Conservation (phyloP, 2,113 vertebrate species). For the Oriolus oriolus region DNA sequence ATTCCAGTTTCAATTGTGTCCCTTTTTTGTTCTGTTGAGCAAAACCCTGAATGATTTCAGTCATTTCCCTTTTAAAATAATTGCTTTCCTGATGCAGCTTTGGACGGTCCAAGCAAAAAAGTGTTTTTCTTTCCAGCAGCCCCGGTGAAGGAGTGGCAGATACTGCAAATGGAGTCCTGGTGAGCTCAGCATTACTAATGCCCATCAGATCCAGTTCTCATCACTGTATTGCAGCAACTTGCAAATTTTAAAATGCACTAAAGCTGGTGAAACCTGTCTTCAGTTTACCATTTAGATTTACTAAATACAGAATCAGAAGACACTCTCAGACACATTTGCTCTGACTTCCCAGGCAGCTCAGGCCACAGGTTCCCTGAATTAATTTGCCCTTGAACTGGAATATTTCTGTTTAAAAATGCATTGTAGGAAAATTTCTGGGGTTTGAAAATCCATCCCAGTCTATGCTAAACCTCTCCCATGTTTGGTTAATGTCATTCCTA, state of each 20-base stretch:
- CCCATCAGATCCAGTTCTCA: slow-evolving; percentile 34
- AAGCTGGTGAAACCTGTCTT: slow-evolving; percentile 40
- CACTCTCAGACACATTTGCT: not conserved
- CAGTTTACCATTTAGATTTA: slow-evolving; percentile 20
- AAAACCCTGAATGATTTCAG: not conserved
- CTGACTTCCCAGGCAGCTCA: not conserved
- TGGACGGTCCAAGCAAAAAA: not conserved
- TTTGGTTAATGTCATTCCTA: not conserved
- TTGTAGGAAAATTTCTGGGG: slow-evolving; percentile 1
- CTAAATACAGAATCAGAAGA: not conserved
- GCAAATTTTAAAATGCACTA: not conserved
- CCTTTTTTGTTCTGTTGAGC: not conserved
- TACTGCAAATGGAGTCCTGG: not conserved
- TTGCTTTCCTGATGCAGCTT: slow-evolving; percentile 1
- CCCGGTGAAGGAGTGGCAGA: not conserved
- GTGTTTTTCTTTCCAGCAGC: not conserved
- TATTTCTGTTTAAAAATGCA: slow-evolving; percentile 17
- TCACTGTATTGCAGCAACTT: not conserved
- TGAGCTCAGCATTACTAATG: slow-evolving; percentile 45
- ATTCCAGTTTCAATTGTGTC: not conserved
- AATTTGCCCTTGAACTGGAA: not conserved
- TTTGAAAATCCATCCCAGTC: not conserved
- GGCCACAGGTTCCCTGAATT: not conserved
- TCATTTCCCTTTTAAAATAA: slow-evolving; percentile 21
- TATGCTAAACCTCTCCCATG: not conserved